phyloP scores from a whole-genome alignment of 2,888 invertebrate genomes.

The Nephrocerus scutellatus region DNA sequence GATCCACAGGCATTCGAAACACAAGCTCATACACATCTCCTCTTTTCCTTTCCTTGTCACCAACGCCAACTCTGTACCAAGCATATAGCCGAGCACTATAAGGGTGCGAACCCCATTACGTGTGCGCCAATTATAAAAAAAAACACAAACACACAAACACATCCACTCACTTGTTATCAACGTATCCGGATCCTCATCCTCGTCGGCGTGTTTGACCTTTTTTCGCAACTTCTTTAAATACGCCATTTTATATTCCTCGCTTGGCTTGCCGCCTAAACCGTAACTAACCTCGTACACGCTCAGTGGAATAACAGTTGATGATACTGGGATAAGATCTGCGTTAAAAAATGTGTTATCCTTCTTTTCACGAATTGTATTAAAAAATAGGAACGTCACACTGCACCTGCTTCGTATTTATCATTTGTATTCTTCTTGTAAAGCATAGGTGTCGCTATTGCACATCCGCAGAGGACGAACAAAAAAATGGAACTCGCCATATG shows the following conservation, averaged over 20 bases:
- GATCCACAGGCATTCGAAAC: no score
- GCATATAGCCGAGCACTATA: no score
- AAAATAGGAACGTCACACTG: slow-evolving; percentile 15
- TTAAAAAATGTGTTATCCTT: slow-evolving; percentile 10
- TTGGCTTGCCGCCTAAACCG: slow-evolving; percentile 49
- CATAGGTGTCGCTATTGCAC: slow-evolving; percentile 39
- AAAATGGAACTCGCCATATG: no score
- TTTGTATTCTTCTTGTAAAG: slow-evolving; percentile 51
- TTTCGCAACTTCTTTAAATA: slow-evolving; percentile 45
- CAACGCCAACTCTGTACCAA: no score
- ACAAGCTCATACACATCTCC: no score
- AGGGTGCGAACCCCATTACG: no score
- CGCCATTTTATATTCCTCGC: slow-evolving; percentile 45
- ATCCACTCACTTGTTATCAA: slow-evolving; percentile 40
- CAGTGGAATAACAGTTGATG: slow-evolving; percentile 60
- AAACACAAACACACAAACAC: neutral
- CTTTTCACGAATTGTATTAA: slow-evolving; percentile 10
- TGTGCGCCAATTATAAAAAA: no score
- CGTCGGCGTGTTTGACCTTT: slow-evolving; percentile 37
- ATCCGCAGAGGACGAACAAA: slow-evolving; percentile 24
- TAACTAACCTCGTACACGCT: slow-evolving; percentile 56
- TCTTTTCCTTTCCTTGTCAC: no score
- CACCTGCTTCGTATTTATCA: slow-evolving; percentile 51
- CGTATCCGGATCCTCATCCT: slow-evolving; percentile 36
- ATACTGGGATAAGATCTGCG: slow-evolving; percentile 58